Evolutionary conservation across 2,888 invertebrate species (phyloP).

Genomic region (Drosophila subsilvestris): DNA sequence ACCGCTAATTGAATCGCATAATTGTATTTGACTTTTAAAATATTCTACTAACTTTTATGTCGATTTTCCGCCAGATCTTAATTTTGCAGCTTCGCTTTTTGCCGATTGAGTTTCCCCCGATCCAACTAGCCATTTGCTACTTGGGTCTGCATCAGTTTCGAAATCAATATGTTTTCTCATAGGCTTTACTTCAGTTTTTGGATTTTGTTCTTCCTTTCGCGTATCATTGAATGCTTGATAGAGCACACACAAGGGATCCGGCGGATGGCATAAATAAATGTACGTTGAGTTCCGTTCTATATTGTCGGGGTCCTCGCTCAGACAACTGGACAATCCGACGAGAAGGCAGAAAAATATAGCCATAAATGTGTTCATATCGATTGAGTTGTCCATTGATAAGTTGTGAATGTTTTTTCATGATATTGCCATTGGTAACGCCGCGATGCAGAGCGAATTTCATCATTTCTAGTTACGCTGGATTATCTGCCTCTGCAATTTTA

Average conservation of each 20-base stretch:
- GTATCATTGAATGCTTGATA: neutral
- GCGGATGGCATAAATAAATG: slow-evolving; percentile 9
- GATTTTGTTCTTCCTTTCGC: too few species aligned
- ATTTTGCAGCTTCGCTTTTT: too few species aligned
- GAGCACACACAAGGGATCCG: slow-evolving; percentile 1
- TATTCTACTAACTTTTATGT: too few species aligned
- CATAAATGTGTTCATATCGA: neutral
- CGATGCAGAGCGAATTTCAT: neutral
- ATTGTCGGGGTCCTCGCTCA: neutral
- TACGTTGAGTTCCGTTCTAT: neutral
- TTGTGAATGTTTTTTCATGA: neutral
- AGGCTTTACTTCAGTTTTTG: neutral
- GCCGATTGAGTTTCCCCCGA: neutral
- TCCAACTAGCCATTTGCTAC: neutral
- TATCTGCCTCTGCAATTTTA: neutral
- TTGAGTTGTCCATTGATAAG: neutral
- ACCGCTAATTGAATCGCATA: too few species aligned
- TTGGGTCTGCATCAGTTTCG: too few species aligned
- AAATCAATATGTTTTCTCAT: too few species aligned
- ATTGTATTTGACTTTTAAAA: too few species aligned
- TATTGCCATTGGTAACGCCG: neutral
- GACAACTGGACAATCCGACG: neutral
- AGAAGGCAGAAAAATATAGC: neutral
- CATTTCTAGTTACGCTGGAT: neutral
- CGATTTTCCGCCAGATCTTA: too few species aligned